phyloP scores from a whole-genome alignment of 2,113 vertebrate genomes.

The Eupsittula cactorum region DNA sequence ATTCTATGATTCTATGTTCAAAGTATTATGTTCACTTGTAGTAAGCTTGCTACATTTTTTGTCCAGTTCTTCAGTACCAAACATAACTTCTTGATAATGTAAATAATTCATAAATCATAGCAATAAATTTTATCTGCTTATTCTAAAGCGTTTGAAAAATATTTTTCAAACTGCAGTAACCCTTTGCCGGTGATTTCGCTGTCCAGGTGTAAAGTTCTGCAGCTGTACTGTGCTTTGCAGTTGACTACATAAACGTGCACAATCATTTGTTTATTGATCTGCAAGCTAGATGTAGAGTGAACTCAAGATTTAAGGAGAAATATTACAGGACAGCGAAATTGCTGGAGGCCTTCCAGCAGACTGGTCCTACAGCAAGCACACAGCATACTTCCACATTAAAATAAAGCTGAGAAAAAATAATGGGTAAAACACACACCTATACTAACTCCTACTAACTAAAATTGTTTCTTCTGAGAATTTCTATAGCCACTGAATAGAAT shows the following conservation, averaged over 20 bases:
- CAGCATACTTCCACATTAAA: background rate
- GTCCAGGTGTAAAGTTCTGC: background rate
- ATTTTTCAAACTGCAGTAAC: background rate
- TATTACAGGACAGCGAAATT: background rate
- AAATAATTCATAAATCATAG: background rate
- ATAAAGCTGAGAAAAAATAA: background rate
- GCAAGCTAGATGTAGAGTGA: background rate
- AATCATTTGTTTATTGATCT: background rate
- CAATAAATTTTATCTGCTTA: background rate
- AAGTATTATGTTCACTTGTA: background rate
- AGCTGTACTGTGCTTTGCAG: background rate
- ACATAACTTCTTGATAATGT: background rate
- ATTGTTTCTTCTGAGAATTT: background rate
- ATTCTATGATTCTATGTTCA: background rate
- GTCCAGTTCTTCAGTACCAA: background rate
- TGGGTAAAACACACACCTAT: background rate
- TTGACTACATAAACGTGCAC: background rate
- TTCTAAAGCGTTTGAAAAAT: background rate
- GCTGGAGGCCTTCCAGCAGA: background rate
- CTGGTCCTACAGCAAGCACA: background rate
- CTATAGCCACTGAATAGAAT: background rate
- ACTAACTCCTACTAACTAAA: background rate
- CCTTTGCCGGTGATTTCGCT: background rate
- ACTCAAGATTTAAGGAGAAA: background rate
- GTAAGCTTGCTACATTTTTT: background rate